These are phyloP conservation scores for Sarcophaga peregrina DNA, from an alignment of 1,140 invertebrate species.

Conservation along the genomic window DNA sequence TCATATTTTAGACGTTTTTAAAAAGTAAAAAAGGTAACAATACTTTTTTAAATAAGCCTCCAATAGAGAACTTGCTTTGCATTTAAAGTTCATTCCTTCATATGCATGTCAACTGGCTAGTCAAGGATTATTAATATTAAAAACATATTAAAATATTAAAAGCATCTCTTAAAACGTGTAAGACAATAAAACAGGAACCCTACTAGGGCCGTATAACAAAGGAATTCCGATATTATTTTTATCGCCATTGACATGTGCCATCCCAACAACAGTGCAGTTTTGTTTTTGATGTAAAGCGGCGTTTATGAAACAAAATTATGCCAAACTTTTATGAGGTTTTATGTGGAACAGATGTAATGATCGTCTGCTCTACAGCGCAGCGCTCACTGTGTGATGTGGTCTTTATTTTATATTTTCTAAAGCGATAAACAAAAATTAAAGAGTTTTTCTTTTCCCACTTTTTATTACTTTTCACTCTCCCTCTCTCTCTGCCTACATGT, in stretches of 20 bases:
- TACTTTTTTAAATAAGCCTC: too few relatives aligned
- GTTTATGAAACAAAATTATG: neutral
- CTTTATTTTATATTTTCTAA: neutral
- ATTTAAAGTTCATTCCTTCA: too few relatives aligned
- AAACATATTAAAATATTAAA: too few relatives aligned
- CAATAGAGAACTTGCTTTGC: too few relatives aligned
- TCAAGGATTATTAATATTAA: too few relatives aligned
- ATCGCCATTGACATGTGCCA: neutral
- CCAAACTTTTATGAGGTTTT: neutral
- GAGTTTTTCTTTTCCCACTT: neutral
- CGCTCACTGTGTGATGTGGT: slow-evolving; percentile 3
- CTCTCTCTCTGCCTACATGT: neutral
- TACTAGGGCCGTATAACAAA: too few relatives aligned
- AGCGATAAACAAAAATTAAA: neutral
- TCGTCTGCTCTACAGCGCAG: too few relatives aligned
- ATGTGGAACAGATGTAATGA: neutral
- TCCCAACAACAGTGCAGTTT: neutral
- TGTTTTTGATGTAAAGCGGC: slow-evolving; percentile 8
- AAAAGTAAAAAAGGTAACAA: too few relatives aligned
- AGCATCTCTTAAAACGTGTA: too few relatives aligned
- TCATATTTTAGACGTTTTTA: too few relatives aligned
- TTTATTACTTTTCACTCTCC: neutral
- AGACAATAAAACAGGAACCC: too few relatives aligned
- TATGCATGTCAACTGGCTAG: too few relatives aligned
- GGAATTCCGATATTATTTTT: neutral